Evolutionary conservation across 2,797 vertebrate genomes (phyloP), one percentile per base, ranked within the genome.

Genomic region (Eupleurogrammus muticus): DNA sequence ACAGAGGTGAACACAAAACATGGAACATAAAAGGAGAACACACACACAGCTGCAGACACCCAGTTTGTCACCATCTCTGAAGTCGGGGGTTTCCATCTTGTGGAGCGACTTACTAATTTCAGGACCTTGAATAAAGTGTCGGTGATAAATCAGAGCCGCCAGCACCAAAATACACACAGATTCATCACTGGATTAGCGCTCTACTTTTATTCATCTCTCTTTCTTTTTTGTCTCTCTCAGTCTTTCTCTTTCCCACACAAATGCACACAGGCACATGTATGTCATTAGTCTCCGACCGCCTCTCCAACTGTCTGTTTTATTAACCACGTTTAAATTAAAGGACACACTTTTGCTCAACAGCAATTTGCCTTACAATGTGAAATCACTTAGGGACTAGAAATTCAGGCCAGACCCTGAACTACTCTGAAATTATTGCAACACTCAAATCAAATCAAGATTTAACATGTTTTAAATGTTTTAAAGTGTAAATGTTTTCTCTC

Each of bases 141-240:
- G 79, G 90, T 86, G 88, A 93, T 94, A 93, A 93, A 94, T 94
- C 92, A 93, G 87, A 89, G 64, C 84, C 92, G 91, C 87, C 92
- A 92, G 70, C 49, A 75, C 83, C 83, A 93, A 92, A 92, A 93
- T 90, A 93, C 88, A 93, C 89, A 93, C 81, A 90, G 82, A 93
- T 93, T 89, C 88, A 92, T 93, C 91, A 93, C 82, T 32, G 85
- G 81, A 91, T 93, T 93, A 91, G 79, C 51, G 46, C 75, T 91
- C 87, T 67, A 85, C 81, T 90, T 91, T 92, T 92, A 87, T 90
- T 87, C 79, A 84, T 87, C 81, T 87, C 82, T 81, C 74, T 82
- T 77, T 85, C 60, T 66, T 72, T 48, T 56, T 63, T 53, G 24
- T 57, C 7, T 36, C 44, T 53, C 10, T 66, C 63, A 46, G 19